A percentile compares a stretch with the other conserved stretches of the same genome.
phyloP scores from a whole-genome alignment of 1,140 invertebrate genomes.

The Gyrodactylus salaris region DNA sequence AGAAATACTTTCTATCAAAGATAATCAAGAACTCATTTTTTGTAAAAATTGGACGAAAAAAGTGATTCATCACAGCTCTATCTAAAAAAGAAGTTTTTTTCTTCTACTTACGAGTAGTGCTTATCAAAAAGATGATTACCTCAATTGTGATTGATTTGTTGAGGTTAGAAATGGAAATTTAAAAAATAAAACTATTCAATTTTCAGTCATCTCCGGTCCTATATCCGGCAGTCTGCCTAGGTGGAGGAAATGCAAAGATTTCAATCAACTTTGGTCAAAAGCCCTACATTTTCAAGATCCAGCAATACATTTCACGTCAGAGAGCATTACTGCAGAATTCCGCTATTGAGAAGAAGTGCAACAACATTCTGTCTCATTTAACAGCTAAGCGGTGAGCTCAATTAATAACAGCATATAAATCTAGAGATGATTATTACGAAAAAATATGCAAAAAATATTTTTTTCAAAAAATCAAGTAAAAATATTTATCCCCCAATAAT shows the following conservation, averaged over 20 bases:
- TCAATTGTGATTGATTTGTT: no score
- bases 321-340: not conserved
- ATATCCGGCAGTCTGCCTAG: not conserved
- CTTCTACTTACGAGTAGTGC: no score
- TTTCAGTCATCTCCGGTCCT: not conserved
- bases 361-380: not conserved
- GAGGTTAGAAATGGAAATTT: no score
- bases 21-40: no score
- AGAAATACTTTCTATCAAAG: no score
- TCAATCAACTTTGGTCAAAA: not conserved
- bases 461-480: not conserved
- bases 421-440: no score
- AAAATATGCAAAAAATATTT: not conserved
- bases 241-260: not conserved
- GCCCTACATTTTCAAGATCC: not conserved
- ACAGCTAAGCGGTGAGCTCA: not conserved
- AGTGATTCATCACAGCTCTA: no score
- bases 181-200: no score
- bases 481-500: not conserved
- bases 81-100: no score
- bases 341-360: not conserved
- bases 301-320: not conserved
- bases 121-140: no score
- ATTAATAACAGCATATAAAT: no score
- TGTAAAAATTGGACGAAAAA: no score